phyloP scores from a whole-genome alignment of 2,113 vertebrate genomes.

The Chloropsis cyanopogon region DNA sequence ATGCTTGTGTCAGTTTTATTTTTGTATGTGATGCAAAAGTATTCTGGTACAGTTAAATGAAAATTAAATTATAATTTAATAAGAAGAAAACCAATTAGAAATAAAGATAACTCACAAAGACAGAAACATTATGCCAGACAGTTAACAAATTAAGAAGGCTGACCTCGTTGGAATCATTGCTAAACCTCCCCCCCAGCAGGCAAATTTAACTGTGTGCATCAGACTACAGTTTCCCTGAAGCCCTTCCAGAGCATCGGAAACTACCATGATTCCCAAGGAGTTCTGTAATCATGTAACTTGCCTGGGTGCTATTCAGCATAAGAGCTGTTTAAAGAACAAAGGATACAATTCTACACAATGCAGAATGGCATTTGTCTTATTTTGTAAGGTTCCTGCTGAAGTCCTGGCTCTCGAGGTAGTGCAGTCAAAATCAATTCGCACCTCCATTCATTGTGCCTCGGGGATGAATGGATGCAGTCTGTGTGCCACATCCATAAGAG shows the following conservation, averaged over 20 bases:
- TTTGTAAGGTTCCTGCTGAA: conserved; percentile 48
- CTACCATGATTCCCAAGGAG: neutral
- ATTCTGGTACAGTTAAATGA: neutral
- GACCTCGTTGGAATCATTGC: neutral
- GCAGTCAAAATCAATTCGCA: conserved; percentile 65
- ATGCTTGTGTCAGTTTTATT: neutral
- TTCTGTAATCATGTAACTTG: neutral
- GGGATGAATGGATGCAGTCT: conserved; percentile 47
- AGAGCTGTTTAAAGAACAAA: conserved; percentile 64
- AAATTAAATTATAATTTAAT: neutral
- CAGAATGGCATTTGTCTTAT: conserved; percentile 66
- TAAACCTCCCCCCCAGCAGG: neutral
- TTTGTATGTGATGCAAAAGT: neutral
- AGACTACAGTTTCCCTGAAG: neutral
- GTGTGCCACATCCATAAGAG: neutral
- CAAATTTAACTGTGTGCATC: neutral
- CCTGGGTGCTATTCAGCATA: conserved; percentile 31
- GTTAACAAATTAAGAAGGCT: neutral
- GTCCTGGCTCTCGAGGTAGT: conserved; percentile 9
- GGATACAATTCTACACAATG: conserved; percentile 35
- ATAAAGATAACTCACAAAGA: neutral
- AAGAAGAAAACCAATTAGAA: neutral
- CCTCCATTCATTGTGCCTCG: conserved; percentile 50
- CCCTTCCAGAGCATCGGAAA: neutral
- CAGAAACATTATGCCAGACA: neutral